Conservation (phyloP, 2,113 vertebrate species). For the Eira barbara region DNA sequence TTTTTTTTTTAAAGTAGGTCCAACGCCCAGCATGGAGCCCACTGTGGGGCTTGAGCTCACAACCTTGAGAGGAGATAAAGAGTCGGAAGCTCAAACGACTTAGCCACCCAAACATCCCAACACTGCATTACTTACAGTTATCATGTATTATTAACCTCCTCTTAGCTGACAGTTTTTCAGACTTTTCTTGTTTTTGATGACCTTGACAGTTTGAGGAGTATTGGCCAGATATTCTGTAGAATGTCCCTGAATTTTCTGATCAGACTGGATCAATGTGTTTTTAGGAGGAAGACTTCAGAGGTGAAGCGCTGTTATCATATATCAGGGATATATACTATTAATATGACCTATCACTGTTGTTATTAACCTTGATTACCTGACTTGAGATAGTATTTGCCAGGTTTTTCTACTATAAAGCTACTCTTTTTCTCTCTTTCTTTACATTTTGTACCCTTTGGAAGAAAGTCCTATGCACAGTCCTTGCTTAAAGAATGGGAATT, state of each 20-base stretch:
- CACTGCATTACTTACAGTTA: not conserved
- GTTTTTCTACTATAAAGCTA: not conserved
- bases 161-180: not conserved
- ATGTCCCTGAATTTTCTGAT: not conserved
- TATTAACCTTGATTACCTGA: not conserved
- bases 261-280: not conserved
- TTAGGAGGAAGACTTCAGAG: not conserved
- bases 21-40: not conserved
- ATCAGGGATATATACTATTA: not conserved
- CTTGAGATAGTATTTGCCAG: not conserved
- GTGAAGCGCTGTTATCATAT: not conserved
- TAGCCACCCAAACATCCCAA: not conserved
- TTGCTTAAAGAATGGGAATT: not conserved
- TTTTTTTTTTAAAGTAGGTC: not conserved
- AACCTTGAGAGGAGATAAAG: not conserved
- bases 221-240: not conserved
- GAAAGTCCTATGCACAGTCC: not conserved
- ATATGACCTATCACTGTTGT: not conserved
- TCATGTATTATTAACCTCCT: not conserved
- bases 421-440: not conserved
- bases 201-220: not conserved
- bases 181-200: not conserved
- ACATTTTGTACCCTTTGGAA: not conserved
- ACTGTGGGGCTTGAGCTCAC: not conserved
- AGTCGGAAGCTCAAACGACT: not conserved